A percentile compares a stretch with the other conserved stretches of the same genome.
phyloP scores from a whole-genome alignment of 2,888 invertebrate species.

The Arenicola marina region DNA sequence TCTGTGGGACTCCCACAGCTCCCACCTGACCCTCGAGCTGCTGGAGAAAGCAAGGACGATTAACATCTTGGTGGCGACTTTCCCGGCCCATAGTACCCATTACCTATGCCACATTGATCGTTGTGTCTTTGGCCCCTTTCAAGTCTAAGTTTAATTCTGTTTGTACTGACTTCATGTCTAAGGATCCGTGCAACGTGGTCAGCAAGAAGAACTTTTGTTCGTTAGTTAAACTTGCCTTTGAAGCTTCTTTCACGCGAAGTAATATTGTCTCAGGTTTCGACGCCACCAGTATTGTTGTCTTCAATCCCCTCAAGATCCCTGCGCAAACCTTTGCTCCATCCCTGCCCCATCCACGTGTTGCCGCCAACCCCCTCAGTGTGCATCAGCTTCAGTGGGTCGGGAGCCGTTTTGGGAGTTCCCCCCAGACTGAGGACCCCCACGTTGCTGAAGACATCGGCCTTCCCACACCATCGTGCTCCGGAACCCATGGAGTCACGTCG shows the following conservation, averaged over 20 bases:
- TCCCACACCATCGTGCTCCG: too few species aligned
- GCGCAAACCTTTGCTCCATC: neutral
- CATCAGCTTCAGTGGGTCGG: neutral
- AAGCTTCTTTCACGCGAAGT: neutral
- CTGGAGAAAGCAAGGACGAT: slow-evolving; percentile 29
- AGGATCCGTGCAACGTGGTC: neutral
- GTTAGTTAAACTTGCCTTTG: neutral
- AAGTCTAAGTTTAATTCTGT: slow-evolving; percentile 6
- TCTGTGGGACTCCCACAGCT: slow-evolving; percentile 35
- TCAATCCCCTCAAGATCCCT: neutral
- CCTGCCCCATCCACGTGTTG: neutral
- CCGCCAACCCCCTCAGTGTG: neutral
- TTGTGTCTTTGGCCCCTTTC: slow-evolving; percentile 15
- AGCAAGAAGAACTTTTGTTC: neutral
- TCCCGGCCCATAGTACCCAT: slow-evolving; percentile 21
- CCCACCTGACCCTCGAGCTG: slow-evolving; percentile 31
- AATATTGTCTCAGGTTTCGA: slow-evolving; percentile 1
- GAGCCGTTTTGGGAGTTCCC: too few species aligned
- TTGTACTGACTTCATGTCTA: slow-evolving; percentile 2
- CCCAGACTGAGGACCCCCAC: too few species aligned
- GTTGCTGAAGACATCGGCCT: too few species aligned
- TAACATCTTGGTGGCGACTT: slow-evolving; percentile 11
- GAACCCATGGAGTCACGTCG: too few species aligned
- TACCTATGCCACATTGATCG: slow-evolving; percentile 14
- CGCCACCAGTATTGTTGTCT: neutral